Evolutionary conservation across 2,113 vertebrate species (phyloP), one percentile per base, ranked within the genome.

Genomic region (Acanthochromis polyacanthus): DNA sequence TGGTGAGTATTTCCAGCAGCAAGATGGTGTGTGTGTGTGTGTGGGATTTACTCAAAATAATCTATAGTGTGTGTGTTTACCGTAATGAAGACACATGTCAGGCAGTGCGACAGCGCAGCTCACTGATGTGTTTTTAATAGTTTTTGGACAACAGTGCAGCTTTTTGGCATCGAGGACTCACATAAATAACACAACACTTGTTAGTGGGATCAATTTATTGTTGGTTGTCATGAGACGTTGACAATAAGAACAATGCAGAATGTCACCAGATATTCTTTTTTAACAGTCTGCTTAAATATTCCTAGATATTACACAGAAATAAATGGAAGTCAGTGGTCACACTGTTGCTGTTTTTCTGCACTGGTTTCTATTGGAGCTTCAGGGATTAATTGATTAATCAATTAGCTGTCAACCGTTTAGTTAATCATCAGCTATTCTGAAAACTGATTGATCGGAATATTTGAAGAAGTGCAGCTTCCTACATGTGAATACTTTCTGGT

Each of bases 1-100:
- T 56, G 14, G 38, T 23, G 43, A 65, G 62, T 46, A 23, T 59
- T 40, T 59, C 55, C 40, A 58, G 73, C 14, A 65, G 52, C 38
- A 2, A 17, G 28, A 15, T 17, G 16, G 25, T 32, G 14, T 22
- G 17, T 45, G 23, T 55, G 25, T 32, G 14, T 22, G 17, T 45
- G 23, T 55, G 36, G 6, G 60, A 52, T 73, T 43, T 15, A 43
- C 40, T 43, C 12, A 15, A 74, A 73, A 63, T 64, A 63, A 56
- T 20, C 50, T 45, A 15, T 1, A 5, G 32, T 36, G 32, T 36
- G 32, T 63, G 59, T 71, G 59, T 63, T 62, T 16, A 22, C 0
- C 10, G 32, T 32, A 46, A 46, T 16, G 14, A 55, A 32, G 46
- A 30, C 22, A 40, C 36, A 55, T 56, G 43, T 19, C 23, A 62